A percentile compares a stretch with the other conserved stretches of the same genome.
Evolutionary conservation across 2,888 invertebrate genomes (phyloP).

Genomic region (Chymomyza procnemis): DNA sequence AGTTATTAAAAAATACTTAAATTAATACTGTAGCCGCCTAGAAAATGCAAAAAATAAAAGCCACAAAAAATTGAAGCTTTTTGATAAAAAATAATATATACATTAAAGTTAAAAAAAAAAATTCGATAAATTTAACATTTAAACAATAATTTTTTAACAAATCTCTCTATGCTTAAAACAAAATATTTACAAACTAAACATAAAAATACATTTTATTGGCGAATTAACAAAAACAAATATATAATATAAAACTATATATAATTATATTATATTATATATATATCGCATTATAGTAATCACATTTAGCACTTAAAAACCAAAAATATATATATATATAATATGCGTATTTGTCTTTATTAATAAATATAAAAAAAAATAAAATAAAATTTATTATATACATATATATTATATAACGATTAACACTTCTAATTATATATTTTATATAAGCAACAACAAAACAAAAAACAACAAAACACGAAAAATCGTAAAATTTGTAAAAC

Average conservation of each 20-base stretch:
- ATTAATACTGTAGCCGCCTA: slow-evolving; percentile 28
- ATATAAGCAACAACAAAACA: slow-evolving; percentile 16
- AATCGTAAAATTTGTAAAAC: slow-evolving; percentile 49
- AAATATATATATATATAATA: no score
- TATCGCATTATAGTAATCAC: slow-evolving; percentile 41
- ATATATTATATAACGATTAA: slow-evolving; percentile 56
- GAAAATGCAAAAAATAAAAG: slow-evolving; percentile 21
- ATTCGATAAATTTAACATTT: slow-evolving; percentile 15
- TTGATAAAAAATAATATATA: slow-evolving; percentile 36
- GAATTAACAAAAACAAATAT: slow-evolving; percentile 42
- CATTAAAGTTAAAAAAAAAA: no score
- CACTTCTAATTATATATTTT: slow-evolving; percentile 54
- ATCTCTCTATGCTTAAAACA: slow-evolving; percentile 57
- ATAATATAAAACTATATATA: slow-evolving; percentile 24
- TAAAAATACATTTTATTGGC: slow-evolving; percentile 69
- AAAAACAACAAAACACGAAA: slow-evolving; percentile 17
- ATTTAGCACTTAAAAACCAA: slow-evolving; percentile 58
- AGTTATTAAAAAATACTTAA: neutral
- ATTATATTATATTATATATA: slow-evolving; percentile 33
- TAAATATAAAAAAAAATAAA: slow-evolving; percentile 47
- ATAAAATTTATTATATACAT: slow-evolving; percentile 33
- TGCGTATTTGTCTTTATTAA: slow-evolving; percentile 72
- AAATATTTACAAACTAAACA: slow-evolving; percentile 51
- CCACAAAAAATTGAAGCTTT: slow-evolving; percentile 19
- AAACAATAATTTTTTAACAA: slow-evolving; percentile 60